These are phyloP conservation scores for Tetraodon nigroviridis DNA, from an alignment of 2,113 vertebrate genomes.

Conservation along the genomic window DNA sequence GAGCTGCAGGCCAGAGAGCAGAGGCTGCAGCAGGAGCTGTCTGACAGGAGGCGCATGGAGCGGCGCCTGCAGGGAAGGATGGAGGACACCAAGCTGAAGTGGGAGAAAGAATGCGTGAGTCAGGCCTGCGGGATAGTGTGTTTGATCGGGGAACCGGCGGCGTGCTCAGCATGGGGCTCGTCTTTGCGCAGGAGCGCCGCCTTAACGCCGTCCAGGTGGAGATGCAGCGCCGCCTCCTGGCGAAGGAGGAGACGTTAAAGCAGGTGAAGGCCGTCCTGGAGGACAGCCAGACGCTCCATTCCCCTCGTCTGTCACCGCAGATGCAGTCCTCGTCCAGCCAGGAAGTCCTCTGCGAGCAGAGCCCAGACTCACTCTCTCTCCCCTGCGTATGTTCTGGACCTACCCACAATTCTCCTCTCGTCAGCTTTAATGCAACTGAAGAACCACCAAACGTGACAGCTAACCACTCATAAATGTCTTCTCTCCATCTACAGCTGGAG, in stretches of 20 bases:
- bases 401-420: too few species aligned
- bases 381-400: too few species aligned
- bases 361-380: constrained; percentile 79
- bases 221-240: constrained; percentile 99
- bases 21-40: constrained; percentile 81
- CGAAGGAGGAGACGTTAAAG: constrained; percentile 97
- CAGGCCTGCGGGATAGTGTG: not conserved
- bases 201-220: constrained; percentile 93
- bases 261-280: constrained; percentile 96
- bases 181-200: constrained; percentile 78
- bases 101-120: constrained; percentile 98
- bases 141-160: too few species aligned
- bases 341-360: constrained; percentile 73
- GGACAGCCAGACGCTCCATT: constrained; percentile 73
- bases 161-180: not conserved
- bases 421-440: too few species aligned
- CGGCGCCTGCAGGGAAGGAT: constrained; percentile 85
- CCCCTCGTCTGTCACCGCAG: constrained; percentile 68
- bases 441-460: too few species aligned
- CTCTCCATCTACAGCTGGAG: too few species aligned
- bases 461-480: too few species aligned
- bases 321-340: constrained; percentile 77
- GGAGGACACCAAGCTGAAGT: constrained; percentile 83
- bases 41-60: constrained; percentile 86
- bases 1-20: constrained; percentile 86